Evolutionary conservation across 2,888 invertebrate genomes (phyloP).

Genomic region (Papilio gigon): DNA sequence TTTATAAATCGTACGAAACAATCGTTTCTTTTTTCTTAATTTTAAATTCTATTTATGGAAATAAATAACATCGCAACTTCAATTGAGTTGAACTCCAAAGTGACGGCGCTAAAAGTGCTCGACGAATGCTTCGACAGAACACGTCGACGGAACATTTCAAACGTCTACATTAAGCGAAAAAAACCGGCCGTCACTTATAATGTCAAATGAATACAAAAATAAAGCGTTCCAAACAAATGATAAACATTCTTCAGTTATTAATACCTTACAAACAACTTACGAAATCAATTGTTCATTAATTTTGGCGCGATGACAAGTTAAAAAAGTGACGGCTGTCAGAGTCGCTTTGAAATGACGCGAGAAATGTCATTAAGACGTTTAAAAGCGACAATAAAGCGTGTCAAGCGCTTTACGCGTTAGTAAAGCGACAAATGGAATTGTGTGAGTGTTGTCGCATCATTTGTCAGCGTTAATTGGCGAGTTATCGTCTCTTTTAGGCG

Average conservation of each 20-base stretch:
- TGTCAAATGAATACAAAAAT: constrained; percentile 7
- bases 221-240: background rate
- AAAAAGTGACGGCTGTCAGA: constrained; percentile 22
- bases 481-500: constrained; percentile 31
- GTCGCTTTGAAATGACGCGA: constrained; percentile 5
- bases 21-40: too few species aligned
- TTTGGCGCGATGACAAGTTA: background rate
- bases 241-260: background rate
- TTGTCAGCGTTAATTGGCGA: constrained; percentile 37
- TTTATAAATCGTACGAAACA: too few species aligned
- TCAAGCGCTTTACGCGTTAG: constrained; percentile 10
- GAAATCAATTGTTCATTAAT: constrained; percentile 5
- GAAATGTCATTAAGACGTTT: constrained; percentile 24
- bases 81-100: constrained; percentile 14
- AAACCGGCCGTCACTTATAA: constrained; percentile 24
- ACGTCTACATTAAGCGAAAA: constrained; percentile 6
- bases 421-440: constrained; percentile 24
- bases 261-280: background rate
- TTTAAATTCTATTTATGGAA: background rate
- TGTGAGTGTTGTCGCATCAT: constrained; percentile 26
- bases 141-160: background rate
- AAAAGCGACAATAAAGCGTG: constrained; percentile 22
- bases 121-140: constrained; percentile 12
- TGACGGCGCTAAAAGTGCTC: constrained; percentile 27
- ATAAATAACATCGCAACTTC: background rate